Base-by-base conservation (phyloP, 2,888 invertebrate species). In the Neocrepidodera transversa region DNA sequence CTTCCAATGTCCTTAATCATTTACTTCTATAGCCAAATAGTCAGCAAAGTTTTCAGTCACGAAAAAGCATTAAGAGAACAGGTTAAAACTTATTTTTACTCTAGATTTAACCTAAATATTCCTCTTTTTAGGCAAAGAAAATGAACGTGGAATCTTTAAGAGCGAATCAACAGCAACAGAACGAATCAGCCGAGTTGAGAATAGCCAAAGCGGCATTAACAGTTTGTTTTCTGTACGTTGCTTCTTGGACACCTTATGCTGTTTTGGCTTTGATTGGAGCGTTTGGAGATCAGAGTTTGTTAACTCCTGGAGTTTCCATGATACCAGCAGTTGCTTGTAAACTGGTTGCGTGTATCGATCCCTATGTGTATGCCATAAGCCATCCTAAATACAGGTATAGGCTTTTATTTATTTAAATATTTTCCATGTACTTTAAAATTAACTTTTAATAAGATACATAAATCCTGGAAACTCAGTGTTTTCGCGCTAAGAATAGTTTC, bases 201-300 rank as follows among this genome's bases (percentile, higher is more conserved):
- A 93, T 93, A 72, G 93, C 93, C 0, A 93, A 93, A 74, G 92
- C 94, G 7, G 93, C 93, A 1, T 91, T 95, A 38, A 91, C 93
- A 0, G 89, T 93, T 36, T 91, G 93, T 72, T 94, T 91, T 78
- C 80, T 93, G 2, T 93, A 89, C 77, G 87, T 95, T 14, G 86
- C 91, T 1, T 91, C 94, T 0, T 95, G 95, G 95, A 92, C 92
- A 2, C 95, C 95, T 0, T 95, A 95, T 74, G 94, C 92, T 0
- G 86, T 92, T 0, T 86, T 88, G 71, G 87, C 95, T 0, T 81
- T 93, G 56, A 92, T 90, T 66, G 93, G 92, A 1, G 90, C 91
- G 1, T 93, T 91, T 73, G 93, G 93, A 14, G 87, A 93, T 77
- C 85, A 86, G 74, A 82, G 83, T 49, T 77, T 91, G 1, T 79